phyloP scores from a whole-genome alignment of 2,888 invertebrate genomes.

The Unio pictorum region DNA sequence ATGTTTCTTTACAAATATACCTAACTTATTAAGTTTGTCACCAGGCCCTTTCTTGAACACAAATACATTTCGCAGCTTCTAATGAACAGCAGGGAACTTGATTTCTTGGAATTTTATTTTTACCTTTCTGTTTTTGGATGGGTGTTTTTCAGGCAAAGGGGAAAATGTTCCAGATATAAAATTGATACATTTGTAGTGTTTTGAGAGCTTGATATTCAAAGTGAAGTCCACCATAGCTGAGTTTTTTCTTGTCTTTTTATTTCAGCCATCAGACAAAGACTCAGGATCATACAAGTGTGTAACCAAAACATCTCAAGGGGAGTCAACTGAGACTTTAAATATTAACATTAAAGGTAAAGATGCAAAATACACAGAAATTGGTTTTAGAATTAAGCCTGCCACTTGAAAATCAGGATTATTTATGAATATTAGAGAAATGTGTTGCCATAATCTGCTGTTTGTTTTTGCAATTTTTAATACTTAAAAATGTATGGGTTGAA shows the following conservation, averaged over 20 bases:
- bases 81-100: too few species aligned
- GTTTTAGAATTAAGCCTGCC: too few species aligned
- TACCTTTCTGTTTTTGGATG: too few species aligned
- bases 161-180: not conserved
- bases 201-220: not conserved
- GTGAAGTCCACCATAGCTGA: not conserved
- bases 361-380: not conserved
- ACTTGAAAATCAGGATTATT: not conserved
- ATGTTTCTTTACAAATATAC: too few species aligned
- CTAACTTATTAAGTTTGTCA: too few species aligned
- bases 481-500: too few species aligned
- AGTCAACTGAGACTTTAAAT: constrained; percentile 95
- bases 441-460: too few species aligned
- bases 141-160: too few species aligned
- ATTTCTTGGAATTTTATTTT: too few species aligned
- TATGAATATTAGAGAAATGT: not conserved
- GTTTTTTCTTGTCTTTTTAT: constrained; percentile 25
- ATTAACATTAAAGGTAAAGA: constrained; percentile 97
- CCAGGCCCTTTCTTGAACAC: too few species aligned
- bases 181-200: not conserved
- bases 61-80: too few species aligned
- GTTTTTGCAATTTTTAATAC: too few species aligned
- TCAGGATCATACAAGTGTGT: constrained; percentile 96
- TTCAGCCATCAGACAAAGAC: constrained; percentile 85
- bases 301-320: constrained; percentile 94